Percentiles rank a stretch among this genome's conserved stretches.
These are phyloP conservation scores for Sebastes melanostomus DNA, from an alignment of 2,797 vertebrate genomes.

Conservation along the genomic window DNA sequence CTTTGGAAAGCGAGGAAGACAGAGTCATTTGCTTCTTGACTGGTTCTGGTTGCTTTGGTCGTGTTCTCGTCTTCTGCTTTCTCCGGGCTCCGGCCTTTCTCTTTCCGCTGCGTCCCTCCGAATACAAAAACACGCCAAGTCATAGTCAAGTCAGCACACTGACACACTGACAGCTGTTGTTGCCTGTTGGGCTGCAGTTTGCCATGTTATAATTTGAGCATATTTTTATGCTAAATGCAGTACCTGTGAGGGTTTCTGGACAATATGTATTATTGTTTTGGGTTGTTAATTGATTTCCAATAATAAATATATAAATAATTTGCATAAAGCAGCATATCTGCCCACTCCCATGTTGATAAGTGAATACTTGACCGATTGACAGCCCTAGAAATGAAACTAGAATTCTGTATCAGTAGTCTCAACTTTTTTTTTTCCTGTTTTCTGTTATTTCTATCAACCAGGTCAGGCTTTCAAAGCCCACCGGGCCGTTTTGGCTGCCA, in stretches of 20 bases:
- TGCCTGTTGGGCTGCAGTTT: no score
- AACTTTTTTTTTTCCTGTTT: background rate
- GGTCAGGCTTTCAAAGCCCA: constrained; percentile 98
- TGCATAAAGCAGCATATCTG: background rate
- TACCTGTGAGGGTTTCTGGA: background rate
- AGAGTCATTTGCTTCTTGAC: no score
- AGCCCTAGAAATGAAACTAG: background rate
- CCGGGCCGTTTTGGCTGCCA: constrained; percentile 95
- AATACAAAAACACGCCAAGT: no score
- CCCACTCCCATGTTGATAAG: background rate
- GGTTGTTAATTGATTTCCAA: background rate
- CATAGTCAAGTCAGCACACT: no score
- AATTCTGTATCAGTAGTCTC: background rate
- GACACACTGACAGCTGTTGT: no score
- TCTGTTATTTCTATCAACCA: constrained; percentile 47
- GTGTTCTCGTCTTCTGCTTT: no score
- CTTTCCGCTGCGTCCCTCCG: no score
- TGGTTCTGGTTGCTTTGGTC: no score
- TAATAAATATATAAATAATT: background rate
- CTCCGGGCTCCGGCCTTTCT: no score
- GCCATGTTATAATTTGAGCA: no score
- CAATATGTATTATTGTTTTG: background rate
- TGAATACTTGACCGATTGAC: background rate
- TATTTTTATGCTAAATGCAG: no score
- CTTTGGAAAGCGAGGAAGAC: no score